Evolutionary conservation across 2,113 vertebrate species (phyloP).

Genomic region (Cettia cetti): DNA sequence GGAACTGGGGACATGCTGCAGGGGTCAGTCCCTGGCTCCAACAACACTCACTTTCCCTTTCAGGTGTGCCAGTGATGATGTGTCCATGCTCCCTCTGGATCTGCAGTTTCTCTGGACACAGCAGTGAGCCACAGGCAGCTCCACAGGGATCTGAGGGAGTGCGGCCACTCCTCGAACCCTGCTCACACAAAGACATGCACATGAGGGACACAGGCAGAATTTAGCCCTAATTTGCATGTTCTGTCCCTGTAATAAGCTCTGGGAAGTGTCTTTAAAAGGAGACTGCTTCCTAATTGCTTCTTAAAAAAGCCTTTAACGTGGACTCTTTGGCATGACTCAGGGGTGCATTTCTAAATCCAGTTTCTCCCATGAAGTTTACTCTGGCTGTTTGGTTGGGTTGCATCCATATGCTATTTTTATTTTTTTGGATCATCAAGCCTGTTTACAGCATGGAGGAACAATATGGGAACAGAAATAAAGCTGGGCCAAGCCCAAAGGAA

Average conservation of each 20-base stretch:
- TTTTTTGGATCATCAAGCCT: not conserved
- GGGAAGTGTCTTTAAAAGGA: constrained; percentile 1
- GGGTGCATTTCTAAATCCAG: constrained; percentile 3
- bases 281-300: not conserved
- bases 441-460: constrained; percentile 14
- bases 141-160: not conserved
- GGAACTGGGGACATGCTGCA: not conserved
- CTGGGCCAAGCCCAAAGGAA: constrained; percentile 28
- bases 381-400: not conserved
- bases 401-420: constrained; percentile 12
- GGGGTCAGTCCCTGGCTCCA: not conserved
- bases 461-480: constrained; percentile 43
- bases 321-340: not conserved
- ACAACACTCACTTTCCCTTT: not conserved
- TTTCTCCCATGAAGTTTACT: constrained; percentile 8
- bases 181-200: fast-evolving
- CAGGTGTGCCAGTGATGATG: not conserved
- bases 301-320: not conserved
- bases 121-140: fast-evolving
- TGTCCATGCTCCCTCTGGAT: not conserved
- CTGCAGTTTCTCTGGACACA: not conserved
- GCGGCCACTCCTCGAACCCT: not conserved
- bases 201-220: not conserved
- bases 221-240: not conserved
- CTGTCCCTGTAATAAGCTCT: not conserved